Evolutionary conservation across 2,113 vertebrate species (phyloP).

Genomic region (Syrrhaptes paradoxus): DNA sequence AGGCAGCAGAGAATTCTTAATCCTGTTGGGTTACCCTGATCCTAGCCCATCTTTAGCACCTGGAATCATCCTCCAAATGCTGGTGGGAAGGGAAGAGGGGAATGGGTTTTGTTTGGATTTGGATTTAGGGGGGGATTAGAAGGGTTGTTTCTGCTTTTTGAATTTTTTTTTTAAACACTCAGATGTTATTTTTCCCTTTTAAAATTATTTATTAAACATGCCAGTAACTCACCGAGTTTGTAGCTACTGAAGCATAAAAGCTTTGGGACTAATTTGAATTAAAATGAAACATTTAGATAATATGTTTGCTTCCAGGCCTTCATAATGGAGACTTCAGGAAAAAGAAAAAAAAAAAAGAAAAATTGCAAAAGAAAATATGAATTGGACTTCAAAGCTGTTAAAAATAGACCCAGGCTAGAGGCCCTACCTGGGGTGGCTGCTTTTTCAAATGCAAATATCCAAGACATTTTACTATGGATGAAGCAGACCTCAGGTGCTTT

Average conservation of each 20-base stretch:
- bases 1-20: background rate
- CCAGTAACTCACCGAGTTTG: background rate
- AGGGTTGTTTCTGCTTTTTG: background rate
- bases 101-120: background rate
- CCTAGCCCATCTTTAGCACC: background rate
- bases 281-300: background rate
- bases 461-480: background rate
- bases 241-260: background rate
- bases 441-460: conserved; percentile 28
- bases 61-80: background rate
- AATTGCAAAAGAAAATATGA: background rate
- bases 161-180: background rate
- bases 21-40: background rate
- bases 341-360: background rate
- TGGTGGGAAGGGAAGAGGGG: background rate
- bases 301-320: background rate
- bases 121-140: background rate
- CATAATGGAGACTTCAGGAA: background rate
- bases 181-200: background rate
- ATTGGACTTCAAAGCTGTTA: background rate
- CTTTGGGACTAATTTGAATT: conserved; percentile 31
- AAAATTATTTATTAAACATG: background rate
- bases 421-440: background rate
- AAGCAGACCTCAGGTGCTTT: background rate
- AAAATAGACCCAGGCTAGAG: background rate